These are phyloP conservation scores for Portunus trituberculatus DNA, from an alignment of 1,140 invertebrate species.

Conservation along the genomic window DNA sequence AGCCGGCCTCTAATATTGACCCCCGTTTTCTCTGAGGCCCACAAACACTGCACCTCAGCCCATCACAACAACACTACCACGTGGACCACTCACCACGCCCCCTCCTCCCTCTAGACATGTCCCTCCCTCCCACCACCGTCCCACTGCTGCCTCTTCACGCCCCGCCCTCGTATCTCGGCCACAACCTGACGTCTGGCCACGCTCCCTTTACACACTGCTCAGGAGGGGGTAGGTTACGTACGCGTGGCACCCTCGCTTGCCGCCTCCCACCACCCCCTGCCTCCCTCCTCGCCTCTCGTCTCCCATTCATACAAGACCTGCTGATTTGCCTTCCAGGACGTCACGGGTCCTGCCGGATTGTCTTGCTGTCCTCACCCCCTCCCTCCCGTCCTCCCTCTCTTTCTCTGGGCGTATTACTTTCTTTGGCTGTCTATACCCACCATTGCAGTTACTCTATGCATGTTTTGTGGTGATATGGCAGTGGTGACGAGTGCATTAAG, in stretches of 20 bases:
- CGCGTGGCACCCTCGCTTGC: not conserved
- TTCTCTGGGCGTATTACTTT: not conserved
- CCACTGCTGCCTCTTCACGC: not conserved
- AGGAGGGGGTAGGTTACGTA: constrained; percentile 30
- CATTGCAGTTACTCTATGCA: no score
- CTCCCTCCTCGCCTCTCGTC: not conserved
- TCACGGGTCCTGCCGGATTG: not conserved
- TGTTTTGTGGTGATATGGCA: not conserved
- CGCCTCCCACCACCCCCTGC: not conserved
- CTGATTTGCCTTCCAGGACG: not conserved
- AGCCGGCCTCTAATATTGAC: constrained; percentile 45
- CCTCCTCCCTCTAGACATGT: not conserved
- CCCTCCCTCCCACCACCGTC: not conserved
- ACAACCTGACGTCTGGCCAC: constrained; percentile 30
- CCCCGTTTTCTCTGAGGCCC: constrained; percentile 51
- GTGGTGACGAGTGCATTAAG: not conserved
- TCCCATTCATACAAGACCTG: not conserved
- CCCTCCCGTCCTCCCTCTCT: constrained; percentile 1
- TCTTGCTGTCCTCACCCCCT: not conserved
- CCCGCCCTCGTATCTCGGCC: constrained; percentile 31
- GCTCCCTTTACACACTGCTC: constrained; percentile 11
- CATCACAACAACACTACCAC: constrained; percentile 45
- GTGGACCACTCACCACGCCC: not conserved
- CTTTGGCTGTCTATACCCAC: not conserved
- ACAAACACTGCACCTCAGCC: not conserved